A percentile compares a stretch with the other conserved stretches of the same genome.
phyloP scores from a whole-genome alignment of 2,797 vertebrate species.

The Ptychobarbus kaznakovi region DNA sequence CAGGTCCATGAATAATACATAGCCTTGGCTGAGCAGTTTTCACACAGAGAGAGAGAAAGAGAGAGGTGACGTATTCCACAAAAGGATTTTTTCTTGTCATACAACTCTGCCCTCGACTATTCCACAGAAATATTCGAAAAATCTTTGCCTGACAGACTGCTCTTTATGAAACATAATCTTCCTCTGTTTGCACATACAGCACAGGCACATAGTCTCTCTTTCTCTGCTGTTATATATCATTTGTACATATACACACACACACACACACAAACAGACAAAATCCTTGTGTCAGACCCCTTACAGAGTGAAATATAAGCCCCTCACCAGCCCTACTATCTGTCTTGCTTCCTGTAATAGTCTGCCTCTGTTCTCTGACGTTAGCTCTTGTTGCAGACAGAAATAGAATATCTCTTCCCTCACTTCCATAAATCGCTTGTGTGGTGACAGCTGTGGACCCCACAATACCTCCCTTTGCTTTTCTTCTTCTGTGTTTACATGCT shows the following conservation, averaged over 20 bases:
- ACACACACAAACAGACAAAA: conserved; percentile 56
- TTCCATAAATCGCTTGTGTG: conserved; percentile 72
- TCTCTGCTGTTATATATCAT: conserved; percentile 7
- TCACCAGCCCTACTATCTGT: not conserved
- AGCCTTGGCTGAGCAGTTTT: conserved; percentile 35
- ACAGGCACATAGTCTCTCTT: not conserved
- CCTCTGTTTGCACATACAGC: conserved; percentile 48
- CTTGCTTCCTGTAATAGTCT: conserved; percentile 46
- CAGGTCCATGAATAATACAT: conserved; percentile 78
- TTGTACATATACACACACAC: conserved; percentile 29
- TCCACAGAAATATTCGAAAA: conserved; percentile 46
- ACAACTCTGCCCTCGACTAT: conserved; percentile 7
- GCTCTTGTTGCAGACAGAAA: conserved; percentile 78
- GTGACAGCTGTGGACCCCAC: conserved; percentile 53
- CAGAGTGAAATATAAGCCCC: conserved; percentile 53
- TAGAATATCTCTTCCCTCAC: conserved; percentile 73
- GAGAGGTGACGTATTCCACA: conserved; percentile 23
- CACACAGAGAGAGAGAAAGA: conserved; percentile 25
- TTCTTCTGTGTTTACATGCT: conserved; percentile 20
- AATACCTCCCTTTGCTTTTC: conserved; percentile 41
- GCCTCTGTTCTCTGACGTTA: conserved; percentile 55
- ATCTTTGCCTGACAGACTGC: conserved; percentile 42
- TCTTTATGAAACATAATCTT: conserved; percentile 54
- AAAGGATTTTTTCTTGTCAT: conserved; percentile 43
- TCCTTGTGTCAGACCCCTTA: conserved; percentile 61